Conservation (phyloP, 2,888 invertebrate species). For the Melieria crassipennis region DNA sequence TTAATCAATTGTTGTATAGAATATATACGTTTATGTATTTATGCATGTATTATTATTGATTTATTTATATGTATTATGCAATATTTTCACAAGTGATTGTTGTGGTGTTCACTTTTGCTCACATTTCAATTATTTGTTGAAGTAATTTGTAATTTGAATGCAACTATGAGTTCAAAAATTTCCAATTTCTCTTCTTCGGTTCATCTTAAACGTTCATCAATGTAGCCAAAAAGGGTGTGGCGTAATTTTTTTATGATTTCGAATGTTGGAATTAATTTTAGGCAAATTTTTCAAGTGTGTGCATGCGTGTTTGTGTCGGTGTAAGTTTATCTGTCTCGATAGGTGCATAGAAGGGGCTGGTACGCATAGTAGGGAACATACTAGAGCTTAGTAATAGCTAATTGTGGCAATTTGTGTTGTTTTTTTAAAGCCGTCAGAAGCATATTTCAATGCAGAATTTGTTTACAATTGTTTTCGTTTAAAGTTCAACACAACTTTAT, state of each 20-base stretch:
- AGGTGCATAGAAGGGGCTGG: no score
- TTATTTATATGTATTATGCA: slow-evolving; percentile 14
- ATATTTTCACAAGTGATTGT: slow-evolving; percentile 14
- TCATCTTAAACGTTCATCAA: slow-evolving; percentile 7
- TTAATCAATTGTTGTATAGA: slow-evolving; percentile 11
- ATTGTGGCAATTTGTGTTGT: slow-evolving; percentile 1
- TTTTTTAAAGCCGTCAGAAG: not conserved
- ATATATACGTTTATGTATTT: slow-evolving; percentile 10
- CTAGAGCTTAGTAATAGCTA: slow-evolving; percentile 13
- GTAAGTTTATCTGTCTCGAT: no score
- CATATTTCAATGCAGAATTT: not conserved
- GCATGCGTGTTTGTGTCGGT: not conserved
- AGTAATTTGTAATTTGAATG: slow-evolving; percentile 17
- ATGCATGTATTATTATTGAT: slow-evolving; percentile 20
- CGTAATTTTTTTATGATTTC: slow-evolving; percentile 16
- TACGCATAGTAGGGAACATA: not conserved
- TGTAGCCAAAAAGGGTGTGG: not conserved
- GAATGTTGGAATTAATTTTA: slow-evolving; percentile 36
- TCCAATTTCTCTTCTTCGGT: slow-evolving; percentile 19
- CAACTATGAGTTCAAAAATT: not conserved
- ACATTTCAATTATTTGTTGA: not conserved
- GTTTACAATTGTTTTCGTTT: slow-evolving; percentile 10
- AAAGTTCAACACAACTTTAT: slow-evolving; percentile 26
- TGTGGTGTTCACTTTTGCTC: not conserved
- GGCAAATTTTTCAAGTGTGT: not conserved